Conservation (phyloP, 2,888 invertebrate species). For the Coelopa pilipes region DNA sequence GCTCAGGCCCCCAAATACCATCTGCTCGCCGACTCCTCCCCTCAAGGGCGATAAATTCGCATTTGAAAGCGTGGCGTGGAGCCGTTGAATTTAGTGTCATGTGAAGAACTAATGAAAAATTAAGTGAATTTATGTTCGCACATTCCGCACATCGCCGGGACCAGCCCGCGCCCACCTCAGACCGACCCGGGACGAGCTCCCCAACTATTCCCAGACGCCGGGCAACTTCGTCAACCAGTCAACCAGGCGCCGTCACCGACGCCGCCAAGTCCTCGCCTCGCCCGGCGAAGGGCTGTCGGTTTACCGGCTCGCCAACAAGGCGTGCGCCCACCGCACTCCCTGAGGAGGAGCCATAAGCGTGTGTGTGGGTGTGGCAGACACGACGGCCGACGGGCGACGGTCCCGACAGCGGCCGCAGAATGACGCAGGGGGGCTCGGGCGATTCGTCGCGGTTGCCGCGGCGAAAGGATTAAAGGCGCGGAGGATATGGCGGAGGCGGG, state of each 20-base stretch:
- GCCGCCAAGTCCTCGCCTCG: background rate
- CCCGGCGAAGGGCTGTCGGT: background rate
- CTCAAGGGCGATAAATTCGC: too few relatives aligned
- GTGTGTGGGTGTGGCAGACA: background rate
- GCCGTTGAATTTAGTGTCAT: conserved; percentile 1
- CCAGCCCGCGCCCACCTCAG: background rate
- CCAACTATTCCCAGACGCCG: conserved; percentile 15
- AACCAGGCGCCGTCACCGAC: background rate
- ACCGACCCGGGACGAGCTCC: conserved; percentile 7
- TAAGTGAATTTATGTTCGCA: conserved; percentile 27
- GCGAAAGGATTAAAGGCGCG: conserved; percentile 15
- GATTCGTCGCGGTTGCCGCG: background rate
- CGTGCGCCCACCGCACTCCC: conserved; percentile 1
- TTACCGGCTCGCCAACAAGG: background rate
- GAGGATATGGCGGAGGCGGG: background rate
- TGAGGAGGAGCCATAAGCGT: background rate
- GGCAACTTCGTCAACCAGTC: background rate
- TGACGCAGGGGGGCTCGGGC: background rate
- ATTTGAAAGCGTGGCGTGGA: background rate
- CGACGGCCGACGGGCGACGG: conserved; percentile 1
- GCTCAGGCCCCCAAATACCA: too few relatives aligned
- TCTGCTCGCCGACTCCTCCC: too few relatives aligned
- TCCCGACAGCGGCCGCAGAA: background rate
- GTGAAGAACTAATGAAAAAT: conserved; percentile 25
- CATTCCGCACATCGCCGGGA: background rate